Evolutionary conservation across 2,888 invertebrate genomes (phyloP).

Genomic region (Aphodius granarius): DNA sequence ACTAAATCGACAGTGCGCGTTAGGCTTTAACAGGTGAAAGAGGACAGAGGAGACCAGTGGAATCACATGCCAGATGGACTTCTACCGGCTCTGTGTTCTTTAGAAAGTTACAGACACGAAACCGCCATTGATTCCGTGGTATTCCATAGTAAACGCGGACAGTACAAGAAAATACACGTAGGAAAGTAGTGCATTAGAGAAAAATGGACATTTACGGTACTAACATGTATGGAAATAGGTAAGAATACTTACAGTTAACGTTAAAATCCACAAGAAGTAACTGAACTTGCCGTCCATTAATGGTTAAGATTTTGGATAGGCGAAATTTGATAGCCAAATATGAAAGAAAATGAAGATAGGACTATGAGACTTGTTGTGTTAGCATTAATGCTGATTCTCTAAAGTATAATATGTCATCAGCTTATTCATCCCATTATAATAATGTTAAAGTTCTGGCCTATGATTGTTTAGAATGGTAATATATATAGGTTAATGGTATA

Average conservation of each 20-base stretch:
- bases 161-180: neutral
- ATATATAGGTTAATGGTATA: no score
- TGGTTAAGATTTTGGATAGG: neutral
- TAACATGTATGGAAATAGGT: neutral
- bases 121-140: neutral
- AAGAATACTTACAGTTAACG: neutral
- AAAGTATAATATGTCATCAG: no score
- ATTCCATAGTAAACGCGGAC: neutral
- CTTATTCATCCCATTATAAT: no score
- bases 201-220: neutral
- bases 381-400: no score
- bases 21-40: slow-evolving; percentile 16
- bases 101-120: neutral
- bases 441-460: no score
- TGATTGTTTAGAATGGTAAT: no score
- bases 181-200: neutral
- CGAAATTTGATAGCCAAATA: no score
- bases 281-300: neutral
- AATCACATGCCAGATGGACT: neutral
- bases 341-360: no score
- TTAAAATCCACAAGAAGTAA: neutral
- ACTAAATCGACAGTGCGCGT: no score
- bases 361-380: no score
- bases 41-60: neutral
- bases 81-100: neutral